Conservation (phyloP, 2,113 vertebrate species). For the Tyrannus savana region DNA sequence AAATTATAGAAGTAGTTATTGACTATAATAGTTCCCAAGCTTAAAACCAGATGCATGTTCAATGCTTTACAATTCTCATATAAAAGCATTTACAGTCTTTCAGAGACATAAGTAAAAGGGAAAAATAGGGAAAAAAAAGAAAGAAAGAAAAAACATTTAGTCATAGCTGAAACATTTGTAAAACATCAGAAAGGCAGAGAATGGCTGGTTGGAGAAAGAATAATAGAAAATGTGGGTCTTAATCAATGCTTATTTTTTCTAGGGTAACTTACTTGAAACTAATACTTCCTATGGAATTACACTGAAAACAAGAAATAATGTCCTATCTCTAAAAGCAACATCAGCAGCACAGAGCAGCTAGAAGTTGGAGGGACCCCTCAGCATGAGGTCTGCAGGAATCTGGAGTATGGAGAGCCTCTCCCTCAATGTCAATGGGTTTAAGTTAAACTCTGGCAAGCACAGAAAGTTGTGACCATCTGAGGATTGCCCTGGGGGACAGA, state of each 20-base stretch:
- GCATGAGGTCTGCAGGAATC: neutral
- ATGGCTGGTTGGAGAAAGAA: neutral
- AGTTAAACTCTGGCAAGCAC: neutral
- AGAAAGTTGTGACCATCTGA: neutral
- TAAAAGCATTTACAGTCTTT: constrained; percentile 6
- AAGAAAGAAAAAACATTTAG: neutral
- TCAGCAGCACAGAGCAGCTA: neutral
- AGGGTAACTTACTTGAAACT: neutral
- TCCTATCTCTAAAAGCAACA: neutral
- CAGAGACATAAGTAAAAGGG: neutral
- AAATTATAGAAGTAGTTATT: constrained; percentile 25
- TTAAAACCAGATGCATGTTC: constrained; percentile 13
- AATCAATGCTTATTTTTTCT: neutral
- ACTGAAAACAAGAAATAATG: neutral
- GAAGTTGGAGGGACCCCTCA: neutral
- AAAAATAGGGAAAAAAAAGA: neutral
- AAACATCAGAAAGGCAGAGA: neutral
- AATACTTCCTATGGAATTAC: neutral
- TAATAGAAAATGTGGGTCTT: neutral
- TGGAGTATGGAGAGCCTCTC: accelerated
- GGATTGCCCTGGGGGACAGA: neutral
- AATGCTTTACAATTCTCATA: constrained; percentile 12
- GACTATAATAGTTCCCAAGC: constrained; percentile 1
- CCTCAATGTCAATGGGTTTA: accelerated
- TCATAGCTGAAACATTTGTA: neutral